A percentile compares a stretch with the other conserved stretches of the same genome.
phyloP scores from a whole-genome alignment of 2,113 vertebrate genomes.

The Notothenia coriiceps region DNA sequence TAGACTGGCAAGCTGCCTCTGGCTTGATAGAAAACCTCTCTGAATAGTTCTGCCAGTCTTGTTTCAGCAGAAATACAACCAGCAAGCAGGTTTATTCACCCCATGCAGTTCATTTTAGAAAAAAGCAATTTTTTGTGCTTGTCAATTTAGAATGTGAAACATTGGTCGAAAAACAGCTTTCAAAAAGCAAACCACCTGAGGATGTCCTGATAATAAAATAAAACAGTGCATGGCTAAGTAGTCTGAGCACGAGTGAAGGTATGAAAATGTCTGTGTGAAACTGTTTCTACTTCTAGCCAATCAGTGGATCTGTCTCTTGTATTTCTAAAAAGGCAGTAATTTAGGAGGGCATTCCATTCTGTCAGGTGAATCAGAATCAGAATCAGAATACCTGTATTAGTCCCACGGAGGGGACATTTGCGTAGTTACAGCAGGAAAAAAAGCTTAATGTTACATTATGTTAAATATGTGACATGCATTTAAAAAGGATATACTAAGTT shows the following conservation, averaged over 20 bases:
- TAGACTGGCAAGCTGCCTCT: conserved; percentile 16
- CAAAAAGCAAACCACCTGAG: neutral
- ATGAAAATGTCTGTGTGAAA: neutral
- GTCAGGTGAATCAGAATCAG: neutral
- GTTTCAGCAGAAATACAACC: neutral
- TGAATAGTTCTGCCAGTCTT: neutral
- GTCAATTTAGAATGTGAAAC: neutral
- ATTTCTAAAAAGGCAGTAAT: neutral
- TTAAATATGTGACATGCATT: too few species aligned
- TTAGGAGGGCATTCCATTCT: neutral
- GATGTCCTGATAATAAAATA: neutral
- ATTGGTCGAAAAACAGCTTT: neutral
- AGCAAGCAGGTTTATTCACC: neutral
- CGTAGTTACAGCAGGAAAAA: too few species aligned
- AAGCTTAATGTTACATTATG: too few species aligned
- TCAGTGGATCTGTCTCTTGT: neutral
- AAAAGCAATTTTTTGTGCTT: neutral
- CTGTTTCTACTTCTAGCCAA: neutral
- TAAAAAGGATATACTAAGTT: too few species aligned
- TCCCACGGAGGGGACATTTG: too few species aligned
- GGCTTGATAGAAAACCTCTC: neutral
- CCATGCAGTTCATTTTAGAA: neutral
- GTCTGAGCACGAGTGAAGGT: neutral
- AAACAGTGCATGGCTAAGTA: neutral
- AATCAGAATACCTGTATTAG: too few species aligned